Conservation (phyloP, 2,888 invertebrate genomes). For the Elegia similella region DNA sequence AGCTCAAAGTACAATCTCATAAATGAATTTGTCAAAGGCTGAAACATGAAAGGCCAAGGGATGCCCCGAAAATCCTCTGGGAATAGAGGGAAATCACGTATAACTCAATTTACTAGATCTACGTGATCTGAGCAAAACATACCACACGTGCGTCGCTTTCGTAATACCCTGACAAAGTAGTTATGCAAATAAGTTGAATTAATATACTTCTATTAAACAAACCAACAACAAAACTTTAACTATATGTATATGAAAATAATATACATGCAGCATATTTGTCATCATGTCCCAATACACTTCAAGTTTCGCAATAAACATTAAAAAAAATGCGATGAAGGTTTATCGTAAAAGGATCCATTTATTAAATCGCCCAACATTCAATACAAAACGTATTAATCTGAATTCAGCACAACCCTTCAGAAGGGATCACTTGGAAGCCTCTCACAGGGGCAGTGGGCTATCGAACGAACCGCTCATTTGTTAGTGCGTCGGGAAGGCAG, state of each 20-base stretch:
- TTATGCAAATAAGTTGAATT: constrained; percentile 9
- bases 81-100: constrained; percentile 22
- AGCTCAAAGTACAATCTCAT: constrained; percentile 10
- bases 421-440: constrained; percentile 57
- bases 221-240: neutral
- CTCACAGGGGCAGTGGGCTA: constrained; percentile 81
- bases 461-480: constrained; percentile 77
- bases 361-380: constrained; percentile 35
- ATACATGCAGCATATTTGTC: too few species aligned
- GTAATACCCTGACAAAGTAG: constrained; percentile 5
- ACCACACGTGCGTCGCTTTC: constrained; percentile 22
- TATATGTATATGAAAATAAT: too few species aligned
- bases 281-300: neutral
- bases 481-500: constrained; percentile 62
- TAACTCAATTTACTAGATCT: constrained; percentile 24
- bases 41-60: constrained; percentile 18
- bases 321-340: constrained; percentile 16
- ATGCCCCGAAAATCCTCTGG: constrained; percentile 16
- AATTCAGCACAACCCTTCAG: constrained; percentile 70
- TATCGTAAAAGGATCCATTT: constrained; percentile 10
- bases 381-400: constrained; percentile 46
- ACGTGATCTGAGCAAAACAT: constrained; percentile 23
- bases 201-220: neutral
- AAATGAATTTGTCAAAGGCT: constrained; percentile 17
- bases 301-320: constrained; percentile 22